Conservation (phyloP, 2,888 invertebrate genomes). For the Polydrusus pterygomalis region DNA sequence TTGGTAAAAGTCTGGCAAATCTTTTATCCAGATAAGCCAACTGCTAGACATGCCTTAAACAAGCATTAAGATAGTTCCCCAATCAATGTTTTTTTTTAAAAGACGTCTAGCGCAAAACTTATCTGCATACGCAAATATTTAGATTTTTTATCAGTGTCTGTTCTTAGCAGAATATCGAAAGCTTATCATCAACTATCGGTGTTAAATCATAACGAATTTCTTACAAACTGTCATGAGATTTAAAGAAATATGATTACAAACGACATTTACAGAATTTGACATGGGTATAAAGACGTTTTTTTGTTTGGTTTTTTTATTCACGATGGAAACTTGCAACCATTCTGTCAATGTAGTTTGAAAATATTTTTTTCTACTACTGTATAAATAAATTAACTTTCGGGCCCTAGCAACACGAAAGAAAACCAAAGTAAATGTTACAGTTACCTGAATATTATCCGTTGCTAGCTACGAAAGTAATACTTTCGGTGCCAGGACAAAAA, state of each 20-base stretch:
- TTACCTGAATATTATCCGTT: too few relatives aligned
- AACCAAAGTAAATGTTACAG: too few relatives aligned
- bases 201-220: constrained; percentile 14
- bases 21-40: constrained; percentile 1
- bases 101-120: background rate
- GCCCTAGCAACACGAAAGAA: too few relatives aligned
- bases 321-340: too few relatives aligned
- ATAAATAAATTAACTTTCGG: too few relatives aligned
- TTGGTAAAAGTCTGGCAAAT: background rate
- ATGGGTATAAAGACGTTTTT: background rate
- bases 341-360: too few relatives aligned
- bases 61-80: background rate
- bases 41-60: background rate
- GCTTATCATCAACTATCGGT: background rate
- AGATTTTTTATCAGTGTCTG: constrained; percentile 23
- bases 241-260: constrained; percentile 1
- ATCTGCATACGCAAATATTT: constrained; percentile 27
- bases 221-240: background rate
- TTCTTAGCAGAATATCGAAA: constrained; percentile 1
- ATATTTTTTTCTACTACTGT: too few relatives aligned
- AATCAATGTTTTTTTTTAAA: background rate
- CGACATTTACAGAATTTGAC: background rate
- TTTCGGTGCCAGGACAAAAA: too few relatives aligned
- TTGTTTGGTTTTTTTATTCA: background rate
- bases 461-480: too few relatives aligned